A percentile compares a stretch with the other conserved stretches of the same genome.
These are phyloP conservation scores for Reticulitermes lucifugus DNA, from an alignment of 2,888 invertebrate species.

Conservation along the genomic window DNA sequence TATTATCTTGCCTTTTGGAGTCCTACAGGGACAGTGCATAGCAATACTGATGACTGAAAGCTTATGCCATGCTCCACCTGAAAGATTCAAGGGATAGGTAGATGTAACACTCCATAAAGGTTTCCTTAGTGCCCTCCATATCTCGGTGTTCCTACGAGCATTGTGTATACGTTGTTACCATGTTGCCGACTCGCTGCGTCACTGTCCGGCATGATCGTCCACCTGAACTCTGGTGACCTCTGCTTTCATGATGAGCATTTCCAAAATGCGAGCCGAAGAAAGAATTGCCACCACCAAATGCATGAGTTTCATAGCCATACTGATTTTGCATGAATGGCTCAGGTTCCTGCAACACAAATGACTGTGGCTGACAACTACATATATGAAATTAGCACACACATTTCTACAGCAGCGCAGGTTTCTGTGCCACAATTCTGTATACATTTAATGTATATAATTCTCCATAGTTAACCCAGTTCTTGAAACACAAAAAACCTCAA, in stretches of 20 bases:
- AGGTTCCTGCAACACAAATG: constrained; percentile 7
- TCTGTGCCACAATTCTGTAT: not conserved
- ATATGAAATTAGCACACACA: not conserved
- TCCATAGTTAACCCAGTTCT: too few species aligned
- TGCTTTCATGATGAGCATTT: constrained; percentile 20
- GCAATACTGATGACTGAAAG: too few species aligned
- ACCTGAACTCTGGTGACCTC: constrained; percentile 43
- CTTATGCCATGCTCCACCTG: too few species aligned
- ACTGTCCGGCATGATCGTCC: constrained; percentile 57
- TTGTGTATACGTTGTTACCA: constrained; percentile 60
- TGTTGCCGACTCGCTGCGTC: constrained; percentile 59
- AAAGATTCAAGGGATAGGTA: too few species aligned
- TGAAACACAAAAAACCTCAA: too few species aligned
- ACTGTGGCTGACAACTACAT: not conserved
- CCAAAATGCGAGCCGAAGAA: constrained; percentile 55
- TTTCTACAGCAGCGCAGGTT: not conserved
- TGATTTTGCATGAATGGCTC: constrained; percentile 36
- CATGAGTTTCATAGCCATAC: constrained; percentile 45
- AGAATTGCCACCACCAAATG: constrained; percentile 52
- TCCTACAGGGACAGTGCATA: too few species aligned
- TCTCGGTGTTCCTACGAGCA: constrained; percentile 54
- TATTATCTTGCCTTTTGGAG: too few species aligned
- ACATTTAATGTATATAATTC: too few species aligned
- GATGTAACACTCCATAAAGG: too few species aligned
- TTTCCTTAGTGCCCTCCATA: not conserved